A percentile compares a stretch with the other conserved stretches of the same genome.
phyloP scores from a whole-genome alignment of 1,140 invertebrate species.

The Heterodera carotae region DNA sequence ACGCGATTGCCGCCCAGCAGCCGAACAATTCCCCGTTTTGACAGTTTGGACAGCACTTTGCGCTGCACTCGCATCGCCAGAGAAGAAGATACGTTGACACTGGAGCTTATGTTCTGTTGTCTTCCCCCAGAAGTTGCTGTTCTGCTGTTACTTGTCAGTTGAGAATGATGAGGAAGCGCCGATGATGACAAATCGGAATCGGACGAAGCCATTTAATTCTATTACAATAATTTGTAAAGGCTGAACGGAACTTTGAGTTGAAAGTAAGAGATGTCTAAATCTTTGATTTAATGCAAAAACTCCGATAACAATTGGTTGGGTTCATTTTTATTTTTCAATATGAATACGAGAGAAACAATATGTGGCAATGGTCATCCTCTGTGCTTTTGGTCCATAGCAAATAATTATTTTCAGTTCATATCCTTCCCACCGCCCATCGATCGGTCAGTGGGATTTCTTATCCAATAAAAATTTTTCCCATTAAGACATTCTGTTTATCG shows the following conservation, averaged over 20 bases:
- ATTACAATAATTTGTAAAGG: no score
- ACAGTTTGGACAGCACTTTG: background rate
- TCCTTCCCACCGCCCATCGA: background rate
- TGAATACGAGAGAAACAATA: no score
- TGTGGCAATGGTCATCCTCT: background rate
- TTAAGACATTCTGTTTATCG: background rate
- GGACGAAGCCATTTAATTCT: background rate
- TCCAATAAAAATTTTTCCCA: background rate
- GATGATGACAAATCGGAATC: background rate
- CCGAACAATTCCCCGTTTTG: background rate
- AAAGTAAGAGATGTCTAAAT: no score
- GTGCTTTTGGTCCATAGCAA: background rate
- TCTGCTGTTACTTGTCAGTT: background rate
- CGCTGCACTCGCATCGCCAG: background rate
- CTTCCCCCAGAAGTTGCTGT: background rate
- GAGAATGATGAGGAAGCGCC: background rate
- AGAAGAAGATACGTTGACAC: background rate
- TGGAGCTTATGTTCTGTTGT: no score
- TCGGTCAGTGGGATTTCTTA: background rate
- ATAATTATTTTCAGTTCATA: background rate
- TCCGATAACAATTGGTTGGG: no score
- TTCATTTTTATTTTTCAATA: no score
- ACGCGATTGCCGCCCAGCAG: background rate
- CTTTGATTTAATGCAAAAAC: no score
- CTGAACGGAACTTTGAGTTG: no score